Base-by-base conservation (phyloP, 2,888 invertebrate species). In the Andricus quercusramuli region DNA sequence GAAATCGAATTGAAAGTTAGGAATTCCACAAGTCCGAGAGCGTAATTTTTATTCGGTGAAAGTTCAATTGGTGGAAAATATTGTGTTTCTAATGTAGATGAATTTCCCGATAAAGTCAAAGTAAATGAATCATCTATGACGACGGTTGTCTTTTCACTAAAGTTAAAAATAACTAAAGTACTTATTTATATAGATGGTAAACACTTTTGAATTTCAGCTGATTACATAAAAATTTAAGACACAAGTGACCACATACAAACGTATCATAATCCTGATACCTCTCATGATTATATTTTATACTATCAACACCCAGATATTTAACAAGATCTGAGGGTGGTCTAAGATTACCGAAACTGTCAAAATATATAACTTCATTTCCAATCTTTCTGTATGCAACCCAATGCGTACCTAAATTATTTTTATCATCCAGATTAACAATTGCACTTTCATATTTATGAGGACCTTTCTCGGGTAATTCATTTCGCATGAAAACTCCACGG, bases 331-430 rank as follows among this genome's bases (percentile, higher is more conserved):
- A n/a, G n/a, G 78, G 78, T 13, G 65, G 83, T 32, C 62, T 77
- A 56, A 85, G 79, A 70, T 85, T 77, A 6, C 83, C 82, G 41
- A 84, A 84, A 81, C 85, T 81, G 51, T 85, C 83, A 64, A 84
- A 85, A 77, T 85, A 80, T 29, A 79, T 25, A 17, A 82, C 79
- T 13, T 79, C 41, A 8, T 77, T 65, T 0, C 56, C 70, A 68
- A 11, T 64, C 68, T 78, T 25, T 79, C 62, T 78, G 51, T 85
- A 87, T 13, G 83, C 78, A 15, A 83, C 83, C 86, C 85, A 87
- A 65, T 87, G 85, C 29, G 83, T 86, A 17, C 85, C 85, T 15
- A 66, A 37, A 37, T 37, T 37, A 37, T 37, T 37, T 37, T 37
- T 37, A 37, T 37, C 37, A 37, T 37, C 37, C 66, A 86, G 62